Evolutionary conservation across 2,113 vertebrate genomes (phyloP).

Genomic region (Passer domesticus): DNA sequence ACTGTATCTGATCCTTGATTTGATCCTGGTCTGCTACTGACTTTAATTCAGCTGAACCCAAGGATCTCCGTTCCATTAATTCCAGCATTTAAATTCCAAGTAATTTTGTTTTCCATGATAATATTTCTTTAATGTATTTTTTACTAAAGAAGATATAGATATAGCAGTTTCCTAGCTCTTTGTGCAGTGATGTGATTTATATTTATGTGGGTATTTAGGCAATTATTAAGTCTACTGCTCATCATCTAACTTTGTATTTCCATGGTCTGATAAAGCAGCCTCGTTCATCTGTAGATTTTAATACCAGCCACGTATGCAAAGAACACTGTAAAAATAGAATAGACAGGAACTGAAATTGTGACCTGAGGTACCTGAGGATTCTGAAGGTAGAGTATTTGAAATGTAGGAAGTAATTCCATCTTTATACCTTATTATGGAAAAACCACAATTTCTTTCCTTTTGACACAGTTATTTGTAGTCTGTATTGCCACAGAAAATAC

Average conservation of each 20-base stretch:
- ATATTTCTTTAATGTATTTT: neutral
- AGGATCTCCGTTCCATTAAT: neutral
- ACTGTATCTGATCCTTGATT: neutral
- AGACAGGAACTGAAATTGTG: neutral
- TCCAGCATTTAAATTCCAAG: neutral
- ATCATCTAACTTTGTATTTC: slow-evolving; percentile 1
- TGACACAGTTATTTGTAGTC: neutral
- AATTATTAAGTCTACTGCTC: neutral
- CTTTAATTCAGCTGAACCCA: neutral
- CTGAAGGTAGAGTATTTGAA: neutral
- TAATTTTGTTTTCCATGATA: neutral
- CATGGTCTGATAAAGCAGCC: neutral
- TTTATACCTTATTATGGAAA: neutral
- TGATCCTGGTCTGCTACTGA: neutral
- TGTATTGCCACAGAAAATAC: neutral
- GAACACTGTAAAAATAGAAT: neutral
- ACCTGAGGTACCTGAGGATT: neutral
- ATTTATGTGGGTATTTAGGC: neutral
- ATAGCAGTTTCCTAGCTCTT: neutral
- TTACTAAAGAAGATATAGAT: neutral
- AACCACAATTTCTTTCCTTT: neutral
- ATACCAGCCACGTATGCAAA: neutral
- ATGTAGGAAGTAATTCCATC: neutral
- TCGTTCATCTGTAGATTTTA: neutral
- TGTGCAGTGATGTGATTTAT: neutral